Evolutionary conservation across 2,888 invertebrate genomes (phyloP), one percentile per base, ranked within the genome.

Genomic region (Mesorhabditis belari): DNA sequence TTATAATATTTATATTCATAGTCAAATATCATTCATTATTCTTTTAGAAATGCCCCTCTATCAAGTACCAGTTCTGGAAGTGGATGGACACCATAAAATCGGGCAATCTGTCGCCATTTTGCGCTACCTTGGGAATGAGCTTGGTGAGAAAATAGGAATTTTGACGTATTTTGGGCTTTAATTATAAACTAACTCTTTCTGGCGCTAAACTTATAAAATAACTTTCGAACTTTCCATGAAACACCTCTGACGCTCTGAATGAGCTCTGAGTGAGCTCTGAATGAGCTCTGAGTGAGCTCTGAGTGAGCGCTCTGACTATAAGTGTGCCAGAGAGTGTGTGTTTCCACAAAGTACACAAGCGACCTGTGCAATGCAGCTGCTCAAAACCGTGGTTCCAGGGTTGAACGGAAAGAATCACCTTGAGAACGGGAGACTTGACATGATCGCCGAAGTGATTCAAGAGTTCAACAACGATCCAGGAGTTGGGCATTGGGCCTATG

Each of bases 21-120:
- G 23, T 4, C 21, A 12, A 55, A 17, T 26, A 6, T n/a, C n/a
- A n/a, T n/a, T n/a, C n/a, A n/a, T n/a, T n/a, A n/a, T n/a, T n/a
- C n/a, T 58, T 71, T 56, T 55, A 77, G 77, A 73, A 49, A 77
- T 72, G 70, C 77, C 77, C 52, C 64, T 77, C n/a, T 71, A 73
- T 21, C 76, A 77, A 60, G 62, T 76, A 19, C 77, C 77, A n/a
- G 76, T 77, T 17, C 66, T 77, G 5, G 77, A 77, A 58, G 71
- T 77, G n/a, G 74, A 77, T 59, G 76, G 76, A 35, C 66, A 66
- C 5, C n/a, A n/a, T n/a, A 73, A 75, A 62, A 69, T 77, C 57
- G 70, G 66, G 26, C 76, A 75, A 64, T 65, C 70, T 44, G 58
- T 71, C 21, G 74, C 77, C 17, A 76, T 76, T 61, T 63, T 69